phyloP scores from a whole-genome alignment of 2,888 invertebrate genomes.

The Helleia helle region DNA sequence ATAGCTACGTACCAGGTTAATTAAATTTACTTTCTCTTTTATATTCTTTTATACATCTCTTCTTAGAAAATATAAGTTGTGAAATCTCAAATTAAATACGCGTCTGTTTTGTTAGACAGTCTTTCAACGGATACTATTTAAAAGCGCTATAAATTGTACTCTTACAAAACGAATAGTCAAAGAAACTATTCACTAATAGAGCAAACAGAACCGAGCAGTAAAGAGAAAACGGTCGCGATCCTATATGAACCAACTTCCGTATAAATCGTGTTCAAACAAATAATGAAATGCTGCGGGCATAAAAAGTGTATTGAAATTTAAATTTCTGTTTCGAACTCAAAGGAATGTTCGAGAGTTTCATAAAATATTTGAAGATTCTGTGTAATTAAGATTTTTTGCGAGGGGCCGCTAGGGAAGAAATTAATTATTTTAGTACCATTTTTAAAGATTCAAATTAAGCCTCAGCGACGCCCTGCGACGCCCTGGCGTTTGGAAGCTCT shows the following conservation, averaged over 20 bases:
- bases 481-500: slow-evolving; percentile 2
- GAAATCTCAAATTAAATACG: no score
- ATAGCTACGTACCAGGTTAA: no score
- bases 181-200: not conserved
- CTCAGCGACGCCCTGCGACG: slow-evolving; percentile 11
- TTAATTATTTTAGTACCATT: slow-evolving; percentile 19
- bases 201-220: not conserved
- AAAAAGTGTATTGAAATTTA: slow-evolving; percentile 7
- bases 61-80: no score
- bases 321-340: slow-evolving; percentile 2
- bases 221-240: not conserved
- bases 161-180: no score
- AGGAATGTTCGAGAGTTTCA: slow-evolving; percentile 7
- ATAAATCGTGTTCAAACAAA: slow-evolving; percentile 1
- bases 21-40: no score
- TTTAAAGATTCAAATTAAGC: slow-evolving; percentile 17
- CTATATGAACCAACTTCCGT: slow-evolving; percentile 1
- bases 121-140: no score
- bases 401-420: slow-evolving; percentile 13
- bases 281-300: not conserved
- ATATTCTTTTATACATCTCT: no score
- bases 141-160: no score
- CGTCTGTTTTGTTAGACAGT: no score
- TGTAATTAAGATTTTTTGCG: slow-evolving; percentile 13
- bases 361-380: slow-evolving; percentile 12